A percentile compares a stretch with the other conserved stretches of the same genome.
These are phyloP conservation scores for Tychaedon coryphoeus DNA, from an alignment of 2,113 vertebrate genomes.

Conservation along the genomic window DNA sequence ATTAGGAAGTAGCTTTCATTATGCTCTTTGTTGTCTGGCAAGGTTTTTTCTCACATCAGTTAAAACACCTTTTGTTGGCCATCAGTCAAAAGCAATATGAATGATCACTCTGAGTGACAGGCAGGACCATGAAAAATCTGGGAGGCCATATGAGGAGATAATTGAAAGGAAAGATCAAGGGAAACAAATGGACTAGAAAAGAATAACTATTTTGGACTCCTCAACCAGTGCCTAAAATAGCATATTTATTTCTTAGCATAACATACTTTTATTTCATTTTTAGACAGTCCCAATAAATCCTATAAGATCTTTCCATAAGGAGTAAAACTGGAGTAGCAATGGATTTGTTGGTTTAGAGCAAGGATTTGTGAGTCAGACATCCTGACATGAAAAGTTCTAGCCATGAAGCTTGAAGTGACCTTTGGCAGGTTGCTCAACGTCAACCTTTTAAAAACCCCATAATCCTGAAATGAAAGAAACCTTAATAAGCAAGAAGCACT, in stretches of 20 bases:
- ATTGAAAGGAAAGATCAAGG: slow-evolving; percentile 11
- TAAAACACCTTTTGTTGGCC: slow-evolving; percentile 21
- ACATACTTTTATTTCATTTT: background rate
- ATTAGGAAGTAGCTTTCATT: background rate
- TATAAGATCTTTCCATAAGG: background rate
- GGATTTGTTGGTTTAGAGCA: background rate
- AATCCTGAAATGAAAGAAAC: slow-evolving; percentile 32
- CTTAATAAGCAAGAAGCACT: background rate
- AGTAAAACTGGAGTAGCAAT: background rate
- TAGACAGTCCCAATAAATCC: background rate
- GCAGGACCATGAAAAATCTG: background rate
- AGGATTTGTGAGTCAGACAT: slow-evolving; percentile 16
- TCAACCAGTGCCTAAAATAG: background rate
- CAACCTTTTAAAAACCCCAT: slow-evolving; percentile 10
- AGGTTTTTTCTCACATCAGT: background rate
- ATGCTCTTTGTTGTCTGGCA: background rate
- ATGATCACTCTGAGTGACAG: background rate
- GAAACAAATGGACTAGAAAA: slow-evolving; percentile 15
- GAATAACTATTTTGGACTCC: background rate
- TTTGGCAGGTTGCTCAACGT: background rate
- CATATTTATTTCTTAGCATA: slow-evolving; percentile 24
- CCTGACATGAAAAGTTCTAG: background rate
- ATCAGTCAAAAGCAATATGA: slow-evolving; percentile 11
- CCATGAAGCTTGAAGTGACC: background rate
- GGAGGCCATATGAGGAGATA: background rate